Evolutionary conservation across 2,888 invertebrate species (phyloP), one percentile per base, ranked within the genome.

Genomic region (Blomia tropicalis): DNA sequence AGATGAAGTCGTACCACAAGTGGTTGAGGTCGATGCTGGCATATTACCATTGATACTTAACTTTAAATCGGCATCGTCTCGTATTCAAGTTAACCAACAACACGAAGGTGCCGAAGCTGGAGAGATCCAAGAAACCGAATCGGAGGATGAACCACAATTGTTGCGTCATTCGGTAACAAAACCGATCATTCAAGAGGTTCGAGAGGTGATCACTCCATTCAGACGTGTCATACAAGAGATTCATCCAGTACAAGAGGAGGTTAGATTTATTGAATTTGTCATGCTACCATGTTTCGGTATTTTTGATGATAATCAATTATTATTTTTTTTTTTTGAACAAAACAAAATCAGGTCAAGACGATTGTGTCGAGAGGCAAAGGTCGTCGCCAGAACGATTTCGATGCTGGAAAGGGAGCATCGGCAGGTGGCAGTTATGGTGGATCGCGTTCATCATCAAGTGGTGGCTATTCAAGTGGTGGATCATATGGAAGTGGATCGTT

Each of bases 311-410:
- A n/a, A n/a, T n/a, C n/a, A n/a, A n/a, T n/a, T n/a, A n/a, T n/a
- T n/a, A n/a, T n/a, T n/a, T n/a, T n/a, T n/a, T n/a, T n/a, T n/a
- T n/a, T n/a, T n/a, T n/a, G n/a, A n/a, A n/a, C n/a, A n/a, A n/a
- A n/a, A n/a, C n/a, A n/a, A n/a, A n/a, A n/a, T 11, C 7, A 58
- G 31, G 59, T 59, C 1, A 44, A 60, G 25, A 60, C 60, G n/a
- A 60, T 60, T 60, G 60, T 60, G n/a, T 32, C 60, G 14, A 4
- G 60, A 23, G 60, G 60, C 14, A n/a, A 51, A n/a, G 60, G 60
- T 4, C 47, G 59, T 14, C 59, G 59, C 3, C 43, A 22, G 11
- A 25, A 11, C 11, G 19, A 11, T 47, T 27, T 3, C 23, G 17
- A 11, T 22, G 47, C 11, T 43, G 58, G 58, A 11, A 19, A n/a